phyloP scores from a whole-genome alignment of 2,113 vertebrate genomes.

The Gobius niger region DNA sequence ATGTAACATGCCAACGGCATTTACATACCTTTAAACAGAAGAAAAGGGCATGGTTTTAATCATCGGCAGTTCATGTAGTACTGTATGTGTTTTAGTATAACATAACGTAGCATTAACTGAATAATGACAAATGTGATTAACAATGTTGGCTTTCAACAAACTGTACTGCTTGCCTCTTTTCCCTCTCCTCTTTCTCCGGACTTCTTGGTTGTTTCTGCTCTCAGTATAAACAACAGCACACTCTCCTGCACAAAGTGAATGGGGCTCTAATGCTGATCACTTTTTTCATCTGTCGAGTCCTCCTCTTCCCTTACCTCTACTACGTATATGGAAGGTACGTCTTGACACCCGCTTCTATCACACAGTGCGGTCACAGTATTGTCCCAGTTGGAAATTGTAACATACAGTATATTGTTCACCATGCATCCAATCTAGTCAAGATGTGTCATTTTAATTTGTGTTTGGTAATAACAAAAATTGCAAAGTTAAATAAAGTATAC shows the following conservation, averaged over 20 bases:
- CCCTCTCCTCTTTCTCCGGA: conserved; percentile 40
- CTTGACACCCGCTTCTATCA: conserved; percentile 5
- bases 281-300: conserved; percentile 90
- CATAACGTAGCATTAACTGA: conserved; percentile 14
- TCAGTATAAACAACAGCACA: conserved; percentile 90
- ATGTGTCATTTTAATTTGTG: too few relatives aligned
- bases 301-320: conserved; percentile 95
- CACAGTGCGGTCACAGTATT: not conserved
- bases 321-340: conserved; percentile 88
- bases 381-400: too few relatives aligned
- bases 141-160: conserved; percentile 53
- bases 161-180: conserved; percentile 61
- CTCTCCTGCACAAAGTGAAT: conserved; percentile 89
- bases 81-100: not conserved
- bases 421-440: too few relatives aligned
- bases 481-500: too few relatives aligned
- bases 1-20: too few relatives aligned
- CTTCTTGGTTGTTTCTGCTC: conserved; percentile 36
- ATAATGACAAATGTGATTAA: conserved; percentile 37
- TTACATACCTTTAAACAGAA: too few relatives aligned
- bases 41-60: too few relatives aligned
- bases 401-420: too few relatives aligned
- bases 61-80: not conserved
- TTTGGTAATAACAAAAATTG: too few relatives aligned
- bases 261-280: conserved; percentile 88